phyloP scores from a whole-genome alignment of 2,888 invertebrate genomes.

The Philopedon plagiatum region DNA sequence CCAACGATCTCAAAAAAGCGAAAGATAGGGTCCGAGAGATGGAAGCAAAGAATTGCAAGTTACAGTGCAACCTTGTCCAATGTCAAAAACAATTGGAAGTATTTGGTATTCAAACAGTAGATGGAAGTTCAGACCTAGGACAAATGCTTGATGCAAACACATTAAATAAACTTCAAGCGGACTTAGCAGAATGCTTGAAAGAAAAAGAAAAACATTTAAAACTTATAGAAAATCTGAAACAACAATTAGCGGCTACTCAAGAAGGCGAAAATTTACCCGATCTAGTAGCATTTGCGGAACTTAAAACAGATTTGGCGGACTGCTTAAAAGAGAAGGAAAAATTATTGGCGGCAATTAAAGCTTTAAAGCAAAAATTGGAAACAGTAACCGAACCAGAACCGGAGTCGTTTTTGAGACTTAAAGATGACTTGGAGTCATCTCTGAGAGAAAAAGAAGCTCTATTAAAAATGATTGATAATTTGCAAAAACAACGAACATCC shows the following conservation, averaged over 20 bases:
- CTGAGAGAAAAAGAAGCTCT: no score
- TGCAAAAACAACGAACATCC: no score
- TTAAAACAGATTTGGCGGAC: conserved; percentile 32
- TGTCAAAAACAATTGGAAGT: neutral
- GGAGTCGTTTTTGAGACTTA: no score
- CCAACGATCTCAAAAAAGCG: conserved; percentile 58
- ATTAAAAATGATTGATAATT: no score
- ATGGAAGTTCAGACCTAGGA: neutral
- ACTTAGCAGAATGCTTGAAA: conserved; percentile 40
- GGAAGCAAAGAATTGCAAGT: neutral
- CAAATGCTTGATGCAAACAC: neutral
- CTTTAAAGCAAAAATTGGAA: no score
- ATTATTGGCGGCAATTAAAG: no score
- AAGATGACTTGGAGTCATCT: no score
- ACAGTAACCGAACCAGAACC: no score
- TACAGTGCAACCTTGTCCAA: neutral
- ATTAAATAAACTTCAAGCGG: conserved; percentile 22
- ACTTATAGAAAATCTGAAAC: conserved; percentile 33
- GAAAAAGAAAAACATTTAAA: conserved; percentile 44
- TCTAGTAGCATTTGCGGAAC: neutral
- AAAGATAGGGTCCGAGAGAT: conserved; percentile 28
- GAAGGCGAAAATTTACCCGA: conserved; percentile 1
- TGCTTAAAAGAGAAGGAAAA: conserved; percentile 36
- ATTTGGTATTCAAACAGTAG: neutral
- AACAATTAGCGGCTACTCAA: conserved; percentile 14